phyloP scores from a whole-genome alignment of 2,797 vertebrate species.

The Oreonectes daqikongensis region DNA sequence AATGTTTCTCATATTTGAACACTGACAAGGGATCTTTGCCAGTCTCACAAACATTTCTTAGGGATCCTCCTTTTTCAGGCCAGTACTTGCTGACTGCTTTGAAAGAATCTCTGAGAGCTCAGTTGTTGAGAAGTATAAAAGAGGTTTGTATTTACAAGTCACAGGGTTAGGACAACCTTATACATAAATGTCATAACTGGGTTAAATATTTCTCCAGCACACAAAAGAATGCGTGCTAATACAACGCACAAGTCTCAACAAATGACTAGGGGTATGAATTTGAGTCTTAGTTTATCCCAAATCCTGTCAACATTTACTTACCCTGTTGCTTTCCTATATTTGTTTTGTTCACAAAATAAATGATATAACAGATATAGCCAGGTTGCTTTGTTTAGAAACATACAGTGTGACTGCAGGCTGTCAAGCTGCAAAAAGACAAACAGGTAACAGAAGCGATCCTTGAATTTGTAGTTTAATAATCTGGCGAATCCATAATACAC shows the following conservation, averaged over 20 bases:
- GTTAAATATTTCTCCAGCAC: conserved; percentile 13
- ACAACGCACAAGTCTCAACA: neutral
- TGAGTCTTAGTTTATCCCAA: neutral
- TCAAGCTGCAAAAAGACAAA: neutral
- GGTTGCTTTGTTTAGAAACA: neutral
- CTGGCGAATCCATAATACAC: too few species aligned
- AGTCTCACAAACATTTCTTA: neutral
- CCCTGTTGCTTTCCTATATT: neutral
- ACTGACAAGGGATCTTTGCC: neutral
- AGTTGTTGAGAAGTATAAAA: neutral
- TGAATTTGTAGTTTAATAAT: too few species aligned
- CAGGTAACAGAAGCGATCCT: too few species aligned
- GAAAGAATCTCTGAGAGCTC: neutral
- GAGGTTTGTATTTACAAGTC: neutral
- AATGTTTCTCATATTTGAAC: conserved; percentile 27
- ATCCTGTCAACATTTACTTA: neutral
- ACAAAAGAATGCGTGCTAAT: neutral
- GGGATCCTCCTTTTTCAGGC: neutral
- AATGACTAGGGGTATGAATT: neutral
- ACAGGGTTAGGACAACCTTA: conserved; percentile 5
- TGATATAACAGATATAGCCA: neutral
- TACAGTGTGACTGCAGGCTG: neutral
- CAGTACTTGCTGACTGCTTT: neutral
- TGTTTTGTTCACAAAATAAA: neutral
- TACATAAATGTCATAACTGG: neutral